Evolutionary conservation across 2,113 vertebrate species (phyloP), one percentile per base, ranked within the genome.

Genomic region (Hemibagrus wyckioides): DNA sequence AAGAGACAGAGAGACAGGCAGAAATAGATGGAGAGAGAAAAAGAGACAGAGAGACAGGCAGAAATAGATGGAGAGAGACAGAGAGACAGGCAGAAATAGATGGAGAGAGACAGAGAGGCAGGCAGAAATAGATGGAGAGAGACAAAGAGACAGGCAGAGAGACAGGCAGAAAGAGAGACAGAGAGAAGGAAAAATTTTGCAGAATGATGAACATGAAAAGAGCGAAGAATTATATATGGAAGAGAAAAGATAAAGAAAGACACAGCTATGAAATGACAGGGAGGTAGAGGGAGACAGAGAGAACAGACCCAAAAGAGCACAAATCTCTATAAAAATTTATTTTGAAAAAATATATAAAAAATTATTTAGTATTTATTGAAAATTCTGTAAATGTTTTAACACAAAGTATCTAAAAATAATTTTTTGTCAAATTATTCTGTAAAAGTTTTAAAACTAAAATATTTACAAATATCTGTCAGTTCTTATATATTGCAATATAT

Each of bases 161-260:
- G 50, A 56, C 7, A 50, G 50, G 11, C 7, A 33, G 28, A 39
- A 5, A 48, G 39, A 65, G 11, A 61, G 23, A 61, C 11, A 41
- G 8, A 14, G 36, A 28, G 33, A 33, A 48, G 44, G 6, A 21
- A 56, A 36, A 10, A 65, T 11, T 28, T 9, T 28, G 23, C 9
- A 75, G 23, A 76, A 11, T 28, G 11, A 48, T 25, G 48, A 15
- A 25, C 11, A 41, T 3, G 30, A 25, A 23, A 44, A 5, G 10
- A 30, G 71, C 30, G 17, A 28, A n/a, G 36, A n/a, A 54, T 33
- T 0, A 33, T 10, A 59, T 30, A 6, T 6, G 21, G 41, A 1
- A 39, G 10, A 28, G 13, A n/a, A n/a, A n/a, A 28, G 65, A 52
- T 48, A 6, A 33, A 19, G 50, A 93, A 91, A 89, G 91, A 88